Conservation (phyloP, 2,888 invertebrate genomes). For the Pachycephus smyrnensis region DNA sequence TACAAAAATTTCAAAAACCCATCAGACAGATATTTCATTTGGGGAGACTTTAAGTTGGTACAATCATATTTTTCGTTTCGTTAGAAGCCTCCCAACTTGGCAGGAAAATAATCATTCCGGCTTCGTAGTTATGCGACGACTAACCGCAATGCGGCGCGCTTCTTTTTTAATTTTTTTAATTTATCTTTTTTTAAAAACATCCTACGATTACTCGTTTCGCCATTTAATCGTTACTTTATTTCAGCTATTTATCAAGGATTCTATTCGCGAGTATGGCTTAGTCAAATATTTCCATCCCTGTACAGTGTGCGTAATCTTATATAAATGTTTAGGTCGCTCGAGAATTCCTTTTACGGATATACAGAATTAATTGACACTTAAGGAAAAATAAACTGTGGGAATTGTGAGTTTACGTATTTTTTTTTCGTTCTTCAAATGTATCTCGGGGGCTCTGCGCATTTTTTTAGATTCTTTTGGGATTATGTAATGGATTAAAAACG, state of each 20-base stretch:
- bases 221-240: neutral
- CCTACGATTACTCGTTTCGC: neutral
- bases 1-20: neutral
- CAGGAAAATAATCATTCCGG: slow-evolving; percentile 18
- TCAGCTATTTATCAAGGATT: neutral
- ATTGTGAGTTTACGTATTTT: neutral
- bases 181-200: neutral
- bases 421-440: neutral
- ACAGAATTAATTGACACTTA: neutral
- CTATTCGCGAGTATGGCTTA: neutral
- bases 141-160: slow-evolving; percentile 3
- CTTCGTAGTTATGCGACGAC: slow-evolving; percentile 8
- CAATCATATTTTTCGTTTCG: slow-evolving; percentile 1
- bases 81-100: slow-evolving; percentile 19
- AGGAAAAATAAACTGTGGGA: neutral
- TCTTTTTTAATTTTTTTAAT: slow-evolving; percentile 7
- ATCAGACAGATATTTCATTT: neutral
- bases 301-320: neutral
- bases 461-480: neutral
- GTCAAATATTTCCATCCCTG: neutral
- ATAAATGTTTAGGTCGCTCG: neutral
- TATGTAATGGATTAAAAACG: neutral
- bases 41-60: neutral
- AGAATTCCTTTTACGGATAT: neutral
- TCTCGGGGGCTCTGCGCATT: neutral